Evolutionary conservation across 2,888 invertebrate species (phyloP), one percentile per base, ranked within the genome.

Genomic region (Nomada hirtipes): DNA sequence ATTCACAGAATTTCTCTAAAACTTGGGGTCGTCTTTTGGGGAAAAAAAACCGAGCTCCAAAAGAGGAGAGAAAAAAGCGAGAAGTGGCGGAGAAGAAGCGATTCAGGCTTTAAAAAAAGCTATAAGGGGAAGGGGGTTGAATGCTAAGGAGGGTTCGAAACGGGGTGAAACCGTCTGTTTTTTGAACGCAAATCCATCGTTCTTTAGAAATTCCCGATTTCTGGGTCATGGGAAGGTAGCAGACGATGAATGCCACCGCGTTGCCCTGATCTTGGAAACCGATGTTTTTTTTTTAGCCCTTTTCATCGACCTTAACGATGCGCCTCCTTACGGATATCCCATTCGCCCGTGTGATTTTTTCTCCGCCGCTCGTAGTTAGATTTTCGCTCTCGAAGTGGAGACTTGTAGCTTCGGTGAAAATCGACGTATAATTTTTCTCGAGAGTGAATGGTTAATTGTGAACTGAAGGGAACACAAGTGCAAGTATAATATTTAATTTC

Each of bases 211-310:
- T 90, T 90, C 90, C 89, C 88, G 75, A 88, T 90, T 93, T 93
- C 90, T 92, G 85, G 93, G 92, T 93, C 93, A 93, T 93, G 93
- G 93, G 93, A 93, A 93, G 91, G 88, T 89, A 87, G 64, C 20
- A 2, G 15, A 9, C 60, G 67, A 81, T 86, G 82, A 89, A 88
- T 87, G 79, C 83, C 84, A 42, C 57, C 79, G 83, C 82, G 89
- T 90, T 91, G 87, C 90, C 89, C 89, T 87, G 91, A 92, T 92
- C 91, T 89, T 91, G 92, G 91, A 92, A 92, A 93, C 89, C 89
- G 90, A 91, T 90, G 36, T 7, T 91, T 89, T 89, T 90, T 82
- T 91, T 89, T 89, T 90, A 82, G 82, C 68, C 80, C 64, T 29
- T 55, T 61, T 72, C 68, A 60, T 53, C 63, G 73, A 52, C 23